Percentiles rank a stretch among this genome's conserved stretches.
Evolutionary conservation across 2,797 vertebrate species (phyloP).

Genomic region (Phalanger gymnotis): DNA sequence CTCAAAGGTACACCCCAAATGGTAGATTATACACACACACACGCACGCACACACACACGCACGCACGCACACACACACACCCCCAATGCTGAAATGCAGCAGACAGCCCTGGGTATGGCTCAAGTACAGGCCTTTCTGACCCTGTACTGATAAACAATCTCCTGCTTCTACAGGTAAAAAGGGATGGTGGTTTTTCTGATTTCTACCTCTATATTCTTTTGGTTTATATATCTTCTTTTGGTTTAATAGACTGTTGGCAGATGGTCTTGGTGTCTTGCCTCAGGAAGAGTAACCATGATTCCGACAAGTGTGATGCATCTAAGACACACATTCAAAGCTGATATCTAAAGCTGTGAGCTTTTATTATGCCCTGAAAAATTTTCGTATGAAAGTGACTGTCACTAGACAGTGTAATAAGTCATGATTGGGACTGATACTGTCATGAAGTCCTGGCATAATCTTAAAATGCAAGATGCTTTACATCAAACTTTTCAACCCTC

Average conservation of each 20-base stretch:
- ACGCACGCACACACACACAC: neutral
- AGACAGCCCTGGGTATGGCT: neutral
- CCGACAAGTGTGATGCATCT: neutral
- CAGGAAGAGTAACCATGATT: neutral
- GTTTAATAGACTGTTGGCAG: neutral
- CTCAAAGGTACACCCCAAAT: neutral
- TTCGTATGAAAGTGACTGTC: neutral
- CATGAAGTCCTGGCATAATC: neutral
- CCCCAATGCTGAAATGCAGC: neutral
- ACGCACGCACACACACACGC: too few species aligned
- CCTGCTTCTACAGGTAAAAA: neutral
- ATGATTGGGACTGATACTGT: neutral
- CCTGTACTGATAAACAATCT: neutral
- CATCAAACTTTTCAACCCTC: neutral
- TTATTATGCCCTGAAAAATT: neutral
- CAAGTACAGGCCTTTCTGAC: too few species aligned
- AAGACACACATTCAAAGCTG: neutral
- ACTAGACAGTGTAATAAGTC: neutral
- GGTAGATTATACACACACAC: neutral
- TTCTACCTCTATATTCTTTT: neutral
- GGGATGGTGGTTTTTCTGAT: neutral
- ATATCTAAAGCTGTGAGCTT: neutral
- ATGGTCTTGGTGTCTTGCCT: neutral
- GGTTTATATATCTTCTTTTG: too few species aligned
- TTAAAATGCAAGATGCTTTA: neutral